A percentile compares a stretch with the other conserved stretches of the same genome.
phyloP scores from a whole-genome alignment of 2,113 vertebrate species.

The Setophaga coronata region DNA sequence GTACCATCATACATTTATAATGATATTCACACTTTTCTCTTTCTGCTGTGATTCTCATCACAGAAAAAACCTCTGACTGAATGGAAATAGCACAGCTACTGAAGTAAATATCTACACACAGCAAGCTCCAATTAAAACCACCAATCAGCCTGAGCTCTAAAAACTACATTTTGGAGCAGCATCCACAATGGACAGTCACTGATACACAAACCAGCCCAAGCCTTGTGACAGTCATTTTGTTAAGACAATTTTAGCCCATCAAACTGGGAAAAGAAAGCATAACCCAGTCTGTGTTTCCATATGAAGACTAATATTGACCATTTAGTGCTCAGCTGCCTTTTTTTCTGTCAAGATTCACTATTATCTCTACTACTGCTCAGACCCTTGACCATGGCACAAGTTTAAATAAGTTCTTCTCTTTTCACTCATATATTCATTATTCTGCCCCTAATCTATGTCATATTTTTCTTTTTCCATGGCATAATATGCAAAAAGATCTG shows the following conservation, averaged over 20 bases:
- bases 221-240: not conserved
- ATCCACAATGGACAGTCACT: not conserved
- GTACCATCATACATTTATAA: not conserved
- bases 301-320: not conserved
- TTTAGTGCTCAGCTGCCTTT: not conserved
- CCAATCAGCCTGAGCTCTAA: not conserved
- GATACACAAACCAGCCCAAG: not conserved
- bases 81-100: not conserved
- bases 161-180: not conserved
- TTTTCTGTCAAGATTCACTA: not conserved
- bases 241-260: not conserved
- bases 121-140: not conserved
- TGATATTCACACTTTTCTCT: not conserved
- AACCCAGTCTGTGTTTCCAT: not conserved
- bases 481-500: not conserved
- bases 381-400: not conserved
- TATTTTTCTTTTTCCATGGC: fast-evolving
- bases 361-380: not conserved
- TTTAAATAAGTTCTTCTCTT: not conserved
- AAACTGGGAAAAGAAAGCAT: not conserved
- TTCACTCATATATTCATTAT: not conserved
- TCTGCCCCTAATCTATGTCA: not conserved
- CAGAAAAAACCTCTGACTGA: not conserved
- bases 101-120: not conserved
- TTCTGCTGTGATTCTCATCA: not conserved